Percentiles rank a stretch among this genome's conserved stretches.
These are phyloP conservation scores for Hemithea aestivaria DNA, from an alignment of 2,888 invertebrate genomes.

Conservation along the genomic window DNA sequence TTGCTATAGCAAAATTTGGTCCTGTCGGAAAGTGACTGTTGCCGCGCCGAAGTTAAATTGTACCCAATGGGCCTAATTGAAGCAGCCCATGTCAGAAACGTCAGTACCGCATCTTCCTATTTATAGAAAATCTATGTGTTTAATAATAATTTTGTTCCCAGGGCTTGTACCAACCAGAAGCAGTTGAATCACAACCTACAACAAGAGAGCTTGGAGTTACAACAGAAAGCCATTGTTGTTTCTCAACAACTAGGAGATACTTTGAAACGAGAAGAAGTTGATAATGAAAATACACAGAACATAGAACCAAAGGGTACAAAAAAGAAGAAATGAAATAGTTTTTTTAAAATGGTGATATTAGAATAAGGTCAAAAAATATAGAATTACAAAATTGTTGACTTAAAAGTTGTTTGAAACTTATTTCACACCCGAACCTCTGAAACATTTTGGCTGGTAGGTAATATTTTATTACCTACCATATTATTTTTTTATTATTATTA, in stretches of 20 bases:
- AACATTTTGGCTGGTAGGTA: no score
- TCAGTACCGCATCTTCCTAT: no score
- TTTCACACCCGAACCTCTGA: no score
- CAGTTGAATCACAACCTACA: conserved; percentile 65
- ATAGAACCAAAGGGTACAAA: conserved; percentile 15
- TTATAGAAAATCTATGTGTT: no score
- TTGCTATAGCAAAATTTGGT: background rate
- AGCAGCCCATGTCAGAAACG: no score
- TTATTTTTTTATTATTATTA: no score
- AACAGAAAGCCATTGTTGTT: conserved; percentile 63
- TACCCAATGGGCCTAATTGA: no score
- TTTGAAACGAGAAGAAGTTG: conserved; percentile 49
- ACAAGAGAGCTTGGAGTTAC: conserved; percentile 68
- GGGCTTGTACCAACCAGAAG: conserved; percentile 64
- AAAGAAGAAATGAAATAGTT: conserved; percentile 3
- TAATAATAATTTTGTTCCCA: conserved; percentile 31
- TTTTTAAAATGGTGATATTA: conserved; percentile 15
- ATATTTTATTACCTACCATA: no score
- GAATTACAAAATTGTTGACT: background rate
- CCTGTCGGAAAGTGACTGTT: background rate
- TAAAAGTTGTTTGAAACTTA: conserved; percentile 4
- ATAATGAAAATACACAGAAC: conserved; percentile 25
- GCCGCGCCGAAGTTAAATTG: no score
- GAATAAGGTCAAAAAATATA: conserved; percentile 9
- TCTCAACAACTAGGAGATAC: conserved; percentile 62